Conservation (phyloP, 2,113 vertebrate genomes). For the Gnathonemus longibarbis region DNA sequence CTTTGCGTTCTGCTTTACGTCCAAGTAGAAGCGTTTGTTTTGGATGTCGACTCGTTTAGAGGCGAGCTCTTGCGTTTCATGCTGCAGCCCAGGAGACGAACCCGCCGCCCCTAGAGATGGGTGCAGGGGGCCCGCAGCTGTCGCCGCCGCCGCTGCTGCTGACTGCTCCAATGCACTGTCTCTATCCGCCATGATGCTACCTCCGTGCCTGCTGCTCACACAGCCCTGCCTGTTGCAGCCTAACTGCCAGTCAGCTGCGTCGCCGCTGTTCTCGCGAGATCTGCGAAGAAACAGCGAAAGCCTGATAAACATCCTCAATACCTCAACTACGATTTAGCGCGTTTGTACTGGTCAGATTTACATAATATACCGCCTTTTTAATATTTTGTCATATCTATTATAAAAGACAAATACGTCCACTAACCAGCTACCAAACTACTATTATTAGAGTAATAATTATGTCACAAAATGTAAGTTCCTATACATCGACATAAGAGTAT, state of each 20-base stretch:
- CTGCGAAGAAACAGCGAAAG: conserved; percentile 39
- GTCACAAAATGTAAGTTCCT: not conserved
- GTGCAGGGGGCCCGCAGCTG: conserved; percentile 68
- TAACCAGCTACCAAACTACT: not conserved
- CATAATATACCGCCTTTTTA: not conserved
- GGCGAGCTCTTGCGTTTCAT: conserved; percentile 92
- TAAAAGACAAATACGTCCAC: not conserved
- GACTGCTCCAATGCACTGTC: conserved; percentile 92
- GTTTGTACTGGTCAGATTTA: not conserved
- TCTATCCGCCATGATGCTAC: conserved; percentile 92
- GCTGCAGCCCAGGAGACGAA: conserved; percentile 78
- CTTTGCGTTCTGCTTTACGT: conserved; percentile 94
- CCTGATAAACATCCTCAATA: not conserved
- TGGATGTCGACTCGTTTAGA: conserved; percentile 94
- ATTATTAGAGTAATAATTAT: not conserved
- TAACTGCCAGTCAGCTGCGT: conserved; percentile 63
- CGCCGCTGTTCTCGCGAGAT: conserved; percentile 81
- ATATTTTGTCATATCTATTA: not conserved
- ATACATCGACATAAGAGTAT: not conserved
- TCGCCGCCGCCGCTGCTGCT: conserved; percentile 80
- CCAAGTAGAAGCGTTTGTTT: conserved; percentile 93
- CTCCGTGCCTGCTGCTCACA: conserved; percentile 70
- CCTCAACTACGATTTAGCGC: not conserved
- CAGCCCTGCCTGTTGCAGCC: conserved; percentile 79
- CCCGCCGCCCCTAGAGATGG: conserved; percentile 61